These are phyloP conservation scores for Eupithecia vulgata DNA, from an alignment of 2,888 invertebrate species.

Conservation along the genomic window DNA sequence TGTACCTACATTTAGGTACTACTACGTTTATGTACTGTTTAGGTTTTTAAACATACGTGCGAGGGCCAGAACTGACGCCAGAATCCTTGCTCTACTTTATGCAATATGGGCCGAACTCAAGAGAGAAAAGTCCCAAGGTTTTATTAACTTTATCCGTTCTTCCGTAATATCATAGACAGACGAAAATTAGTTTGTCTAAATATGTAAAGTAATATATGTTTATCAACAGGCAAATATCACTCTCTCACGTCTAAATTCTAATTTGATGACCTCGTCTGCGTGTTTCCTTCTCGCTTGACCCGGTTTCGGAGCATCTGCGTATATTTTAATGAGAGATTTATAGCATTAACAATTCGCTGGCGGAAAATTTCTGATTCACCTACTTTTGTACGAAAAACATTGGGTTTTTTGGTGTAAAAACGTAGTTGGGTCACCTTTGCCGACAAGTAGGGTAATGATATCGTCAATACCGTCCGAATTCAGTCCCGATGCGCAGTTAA, in stretches of 20 bases:
- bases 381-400: conserved; percentile 36
- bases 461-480: background rate
- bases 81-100: background rate
- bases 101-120: background rate
- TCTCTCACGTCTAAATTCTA: conserved; percentile 6
- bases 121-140: background rate
- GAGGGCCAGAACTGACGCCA: too few relatives aligned
- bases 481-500: background rate
- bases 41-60: background rate
- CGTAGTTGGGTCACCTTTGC: background rate
- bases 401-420: background rate
- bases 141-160: background rate
- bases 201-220: background rate
- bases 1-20: background rate
- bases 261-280: conserved; percentile 52
- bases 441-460: background rate
- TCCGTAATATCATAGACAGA: background rate
- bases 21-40: background rate
- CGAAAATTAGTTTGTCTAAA: too few relatives aligned
- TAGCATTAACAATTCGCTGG: conserved; percentile 37
- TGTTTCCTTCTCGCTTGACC: conserved; percentile 58
- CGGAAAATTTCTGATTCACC: conserved; percentile 53
- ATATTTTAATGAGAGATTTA: conserved; percentile 56
- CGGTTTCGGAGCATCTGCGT: conserved; percentile 54
- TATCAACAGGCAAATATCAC: background rate